A percentile compares a stretch with the other conserved stretches of the same genome.
phyloP scores from a whole-genome alignment of 2,113 vertebrate species.

The Dromiciops gliroides region DNA sequence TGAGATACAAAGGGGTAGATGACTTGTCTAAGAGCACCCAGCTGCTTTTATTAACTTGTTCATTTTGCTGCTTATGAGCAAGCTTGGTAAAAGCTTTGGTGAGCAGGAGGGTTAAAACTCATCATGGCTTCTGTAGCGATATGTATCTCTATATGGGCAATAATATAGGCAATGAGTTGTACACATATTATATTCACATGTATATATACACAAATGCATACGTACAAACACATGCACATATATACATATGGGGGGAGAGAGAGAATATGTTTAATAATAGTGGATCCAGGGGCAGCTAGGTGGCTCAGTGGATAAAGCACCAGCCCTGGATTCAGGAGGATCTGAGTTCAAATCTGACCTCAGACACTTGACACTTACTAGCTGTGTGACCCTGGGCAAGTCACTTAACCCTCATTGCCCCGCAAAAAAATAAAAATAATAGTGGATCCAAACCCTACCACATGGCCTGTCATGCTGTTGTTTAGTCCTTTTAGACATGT shows the following conservation, averaged over 20 bases:
- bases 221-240: too few relatives aligned
- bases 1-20: neutral
- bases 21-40: neutral
- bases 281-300: too few relatives aligned
- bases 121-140: neutral
- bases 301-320: too few relatives aligned
- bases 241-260: too few relatives aligned
- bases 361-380: too few relatives aligned
- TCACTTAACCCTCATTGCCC: too few relatives aligned
- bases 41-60: neutral
- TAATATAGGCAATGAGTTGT: neutral
- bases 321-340: too few relatives aligned
- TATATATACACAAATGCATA: neutral
- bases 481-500: neutral
- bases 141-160: neutral
- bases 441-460: neutral
- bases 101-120: neutral
- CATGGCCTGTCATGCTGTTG: neutral
- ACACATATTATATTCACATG: neutral
- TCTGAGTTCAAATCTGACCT: too few relatives aligned
- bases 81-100: neutral
- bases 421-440: too few relatives aligned
- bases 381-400: too few relatives aligned
- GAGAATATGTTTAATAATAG: too few relatives aligned
- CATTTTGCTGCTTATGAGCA: accelerated